phyloP scores from a whole-genome alignment of 2,113 vertebrate species.

The Poeciliopsis prolifica region DNA sequence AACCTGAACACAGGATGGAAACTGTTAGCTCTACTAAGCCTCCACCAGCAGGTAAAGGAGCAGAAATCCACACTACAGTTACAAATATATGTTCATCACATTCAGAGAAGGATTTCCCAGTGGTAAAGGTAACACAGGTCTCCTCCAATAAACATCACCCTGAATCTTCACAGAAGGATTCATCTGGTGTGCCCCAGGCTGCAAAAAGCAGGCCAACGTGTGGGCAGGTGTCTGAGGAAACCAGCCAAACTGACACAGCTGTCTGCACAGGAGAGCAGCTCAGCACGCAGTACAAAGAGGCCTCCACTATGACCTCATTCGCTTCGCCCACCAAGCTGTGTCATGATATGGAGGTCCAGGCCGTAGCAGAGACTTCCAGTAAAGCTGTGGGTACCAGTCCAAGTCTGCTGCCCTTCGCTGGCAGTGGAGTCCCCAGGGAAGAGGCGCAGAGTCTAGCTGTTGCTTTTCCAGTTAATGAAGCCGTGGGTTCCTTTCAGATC shows the following conservation, averaged over 20 bases:
- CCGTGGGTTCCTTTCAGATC: slow-evolving; percentile 31
- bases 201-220: slow-evolving; percentile 48
- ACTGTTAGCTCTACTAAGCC: slow-evolving; percentile 20
- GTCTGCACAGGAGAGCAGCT: slow-evolving; percentile 75
- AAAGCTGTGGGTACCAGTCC: slow-evolving; percentile 91
- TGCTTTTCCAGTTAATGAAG: slow-evolving; percentile 66
- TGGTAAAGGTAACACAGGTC: slow-evolving; percentile 32
- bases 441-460: slow-evolving; percentile 79
- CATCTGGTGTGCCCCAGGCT: slow-evolving; percentile 44
- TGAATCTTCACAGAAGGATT: slow-evolving; percentile 25
- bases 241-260: slow-evolving; percentile 38
- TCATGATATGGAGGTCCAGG: slow-evolving; percentile 91
- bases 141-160: slow-evolving; percentile 55
- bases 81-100: slow-evolving; percentile 36
- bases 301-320: slow-evolving; percentile 87
- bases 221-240: slow-evolving; percentile 57
- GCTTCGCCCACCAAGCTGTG: slow-evolving; percentile 58
- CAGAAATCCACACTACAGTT: slow-evolving; percentile 11
- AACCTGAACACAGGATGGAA: slow-evolving; percentile 26
- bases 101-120: slow-evolving; percentile 40
- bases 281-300: slow-evolving; percentile 71
- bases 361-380: slow-evolving; percentile 84
- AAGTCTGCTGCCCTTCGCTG: slow-evolving; percentile 81
- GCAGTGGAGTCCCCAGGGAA: slow-evolving; percentile 56
- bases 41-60: slow-evolving; percentile 21